Conservation (phyloP, 23 tunicate genomes). For the Trididemnum clinides region DNA sequence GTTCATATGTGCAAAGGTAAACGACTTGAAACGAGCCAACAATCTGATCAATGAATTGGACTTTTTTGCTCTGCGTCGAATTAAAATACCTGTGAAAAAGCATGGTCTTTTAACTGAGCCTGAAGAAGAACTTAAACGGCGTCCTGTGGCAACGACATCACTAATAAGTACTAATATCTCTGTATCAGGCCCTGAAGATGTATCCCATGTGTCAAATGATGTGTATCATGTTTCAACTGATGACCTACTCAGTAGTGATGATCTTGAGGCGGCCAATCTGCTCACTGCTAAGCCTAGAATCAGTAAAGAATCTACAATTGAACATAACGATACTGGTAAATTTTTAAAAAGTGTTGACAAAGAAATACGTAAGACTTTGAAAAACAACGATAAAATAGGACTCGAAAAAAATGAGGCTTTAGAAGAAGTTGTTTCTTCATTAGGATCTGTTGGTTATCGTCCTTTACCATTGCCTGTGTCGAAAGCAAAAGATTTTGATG, state of each 20-base stretch:
- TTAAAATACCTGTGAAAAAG: constrained; percentile 84
- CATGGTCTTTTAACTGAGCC: constrained; percentile 75
- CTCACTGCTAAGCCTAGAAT: background rate
- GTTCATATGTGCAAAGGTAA: no score
- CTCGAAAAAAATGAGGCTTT: constrained; percentile 66
- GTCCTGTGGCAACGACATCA: constrained; percentile 41
- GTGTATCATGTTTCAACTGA: constrained; percentile 24
- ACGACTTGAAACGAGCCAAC: constrained; percentile 86
- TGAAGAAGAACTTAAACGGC: constrained; percentile 67
- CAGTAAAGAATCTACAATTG: constrained; percentile 25
- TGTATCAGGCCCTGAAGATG: background rate
- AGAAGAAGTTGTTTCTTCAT: constrained; percentile 85
- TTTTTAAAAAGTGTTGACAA: constrained; percentile 80
- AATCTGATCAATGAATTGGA: constrained; percentile 79
- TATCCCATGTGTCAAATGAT: background rate
- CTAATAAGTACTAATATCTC: background rate
- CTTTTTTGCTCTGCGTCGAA: constrained; percentile 63
- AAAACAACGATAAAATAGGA: constrained; percentile 52
- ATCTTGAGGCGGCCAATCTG: constrained; percentile 28
- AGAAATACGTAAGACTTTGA: constrained; percentile 87
- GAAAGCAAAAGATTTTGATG: constrained; percentile 58
- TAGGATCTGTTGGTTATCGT: constrained; percentile 73
- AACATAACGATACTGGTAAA: constrained; percentile 63
- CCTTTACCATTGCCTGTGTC: constrained; percentile 63
- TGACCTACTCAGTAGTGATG: constrained; percentile 39